A percentile compares a stretch with the other conserved stretches of the same genome.
Conservation (phyloP, 23 tunicate genomes). For the Styela clava region DNA sequence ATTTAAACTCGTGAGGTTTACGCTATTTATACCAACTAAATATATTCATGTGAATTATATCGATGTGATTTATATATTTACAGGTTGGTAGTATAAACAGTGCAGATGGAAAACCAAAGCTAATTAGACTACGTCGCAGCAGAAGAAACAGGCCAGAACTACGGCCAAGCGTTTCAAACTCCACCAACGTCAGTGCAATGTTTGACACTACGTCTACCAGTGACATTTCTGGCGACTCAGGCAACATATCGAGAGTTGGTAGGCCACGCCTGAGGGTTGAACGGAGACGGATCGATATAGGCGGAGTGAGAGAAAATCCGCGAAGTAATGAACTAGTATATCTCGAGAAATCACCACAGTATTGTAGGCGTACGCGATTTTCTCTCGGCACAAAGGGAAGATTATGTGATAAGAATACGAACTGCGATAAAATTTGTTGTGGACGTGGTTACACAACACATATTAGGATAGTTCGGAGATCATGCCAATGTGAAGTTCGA, state of each 20-base stretch:
- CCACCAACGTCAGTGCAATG: background rate
- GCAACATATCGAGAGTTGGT: too few species aligned
- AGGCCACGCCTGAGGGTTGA: background rate
- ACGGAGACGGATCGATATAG: background rate
- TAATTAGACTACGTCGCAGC: constrained; percentile 41
- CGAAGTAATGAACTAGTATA: constrained; percentile 74
- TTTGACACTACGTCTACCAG: background rate
- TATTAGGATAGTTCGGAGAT: constrained; percentile 43
- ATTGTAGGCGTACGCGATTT: constrained; percentile 50
- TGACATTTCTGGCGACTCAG: background rate
- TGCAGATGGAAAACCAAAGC: constrained; percentile 37
- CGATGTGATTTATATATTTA: too few species aligned
- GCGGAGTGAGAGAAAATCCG: constrained; percentile 26
- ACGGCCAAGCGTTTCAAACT: background rate
- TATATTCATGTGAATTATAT: too few species aligned
- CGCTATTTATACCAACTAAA: too few species aligned
- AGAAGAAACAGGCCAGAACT: constrained; percentile 25
- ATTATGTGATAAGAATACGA: constrained; percentile 47
- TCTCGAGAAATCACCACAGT: constrained; percentile 62
- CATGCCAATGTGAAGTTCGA: constrained; percentile 71
- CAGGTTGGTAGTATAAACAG: constrained; percentile 58
- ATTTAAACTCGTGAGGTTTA: too few species aligned
- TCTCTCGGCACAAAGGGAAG: constrained; percentile 84
- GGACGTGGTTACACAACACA: constrained; percentile 85
- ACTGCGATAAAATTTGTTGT: constrained; percentile 71